A percentile compares a stretch with the other conserved stretches of the same genome.
These are phyloP conservation scores for Sialia sialis DNA, from an alignment of 2,113 vertebrate genomes.

Conservation along the genomic window DNA sequence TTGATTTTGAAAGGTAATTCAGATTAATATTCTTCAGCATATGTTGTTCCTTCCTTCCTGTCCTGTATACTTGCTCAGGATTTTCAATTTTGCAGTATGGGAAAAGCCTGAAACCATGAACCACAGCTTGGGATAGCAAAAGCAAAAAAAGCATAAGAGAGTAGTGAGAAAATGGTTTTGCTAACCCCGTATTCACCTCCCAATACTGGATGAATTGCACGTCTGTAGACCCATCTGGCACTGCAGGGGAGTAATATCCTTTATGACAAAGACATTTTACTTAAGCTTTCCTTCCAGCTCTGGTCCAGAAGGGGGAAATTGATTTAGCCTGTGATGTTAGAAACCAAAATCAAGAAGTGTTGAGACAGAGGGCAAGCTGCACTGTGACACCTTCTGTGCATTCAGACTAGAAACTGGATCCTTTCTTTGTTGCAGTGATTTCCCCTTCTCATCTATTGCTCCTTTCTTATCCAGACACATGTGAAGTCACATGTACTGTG, in stretches of 20 bases:
- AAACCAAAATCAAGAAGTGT: conserved; percentile 4
- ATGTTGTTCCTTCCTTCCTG: background rate
- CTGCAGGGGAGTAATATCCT: conserved; percentile 23
- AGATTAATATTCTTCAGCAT: background rate
- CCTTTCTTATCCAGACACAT: background rate
- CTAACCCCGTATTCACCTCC: conserved; percentile 37
- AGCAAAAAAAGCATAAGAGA: conserved; percentile 2
- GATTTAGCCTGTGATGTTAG: conserved; percentile 14
- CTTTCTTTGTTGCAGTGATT: conserved; percentile 28
- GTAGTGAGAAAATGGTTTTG: conserved; percentile 27
- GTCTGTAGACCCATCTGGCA: background rate
- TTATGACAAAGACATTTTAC: conserved; percentile 42
- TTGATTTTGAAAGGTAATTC: conserved; percentile 14
- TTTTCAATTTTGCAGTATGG: background rate
- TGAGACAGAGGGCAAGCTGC: background rate
- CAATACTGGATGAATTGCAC: conserved; percentile 18
- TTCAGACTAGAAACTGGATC: conserved; percentile 8
- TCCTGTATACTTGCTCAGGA: background rate
- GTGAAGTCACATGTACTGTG: background rate
- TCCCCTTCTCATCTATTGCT: conserved; percentile 12
- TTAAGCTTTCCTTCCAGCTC: conserved; percentile 14
- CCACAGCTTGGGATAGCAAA: background rate
- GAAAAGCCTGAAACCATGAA: background rate
- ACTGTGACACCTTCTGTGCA: background rate
- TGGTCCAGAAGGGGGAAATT: conserved; percentile 9